A percentile compares a stretch with the other conserved stretches of the same genome.
Conservation (phyloP, 1,140 invertebrate species). For the Drosophila lowei region DNA sequence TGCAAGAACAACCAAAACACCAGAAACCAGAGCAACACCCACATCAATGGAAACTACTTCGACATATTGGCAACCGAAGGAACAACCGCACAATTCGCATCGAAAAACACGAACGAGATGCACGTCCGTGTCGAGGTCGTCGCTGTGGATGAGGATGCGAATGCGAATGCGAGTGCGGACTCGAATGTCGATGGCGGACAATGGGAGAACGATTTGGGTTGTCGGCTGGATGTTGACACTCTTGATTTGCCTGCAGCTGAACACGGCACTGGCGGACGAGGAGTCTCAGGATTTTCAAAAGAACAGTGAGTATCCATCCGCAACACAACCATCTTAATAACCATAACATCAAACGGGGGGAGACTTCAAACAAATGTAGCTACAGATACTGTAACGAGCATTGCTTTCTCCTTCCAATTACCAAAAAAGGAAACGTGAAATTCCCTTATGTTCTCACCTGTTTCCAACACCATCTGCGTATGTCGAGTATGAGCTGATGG, state of each 20-base stretch:
- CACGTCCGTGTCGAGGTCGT: slow-evolving; percentile 19
- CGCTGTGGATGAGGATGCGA: too few species aligned
- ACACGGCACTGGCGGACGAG: slow-evolving; percentile 54
- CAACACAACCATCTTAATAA: slow-evolving; percentile 27
- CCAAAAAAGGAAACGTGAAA: background rate
- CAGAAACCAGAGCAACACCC: slow-evolving; percentile 1
- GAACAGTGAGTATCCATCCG: slow-evolving; percentile 71
- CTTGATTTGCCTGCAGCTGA: slow-evolving; percentile 52
- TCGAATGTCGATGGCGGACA: slow-evolving; percentile 11
- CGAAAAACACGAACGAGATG: slow-evolving; percentile 72
- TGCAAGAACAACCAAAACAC: slow-evolving; percentile 16
- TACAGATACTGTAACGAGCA: slow-evolving; percentile 28
- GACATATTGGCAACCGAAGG: slow-evolving; percentile 35
- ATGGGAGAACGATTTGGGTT: slow-evolving; percentile 63
- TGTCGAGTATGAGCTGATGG: slow-evolving; percentile 1
- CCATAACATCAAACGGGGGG: slow-evolving; percentile 24
- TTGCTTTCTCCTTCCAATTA: slow-evolving; percentile 36
- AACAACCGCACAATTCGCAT: slow-evolving; percentile 47
- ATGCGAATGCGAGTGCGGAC: too few species aligned
- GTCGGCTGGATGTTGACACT: slow-evolving; percentile 45
- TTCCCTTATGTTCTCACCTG: slow-evolving; percentile 31
- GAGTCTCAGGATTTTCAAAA: slow-evolving; percentile 82
- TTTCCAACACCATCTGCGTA: slow-evolving; percentile 29
- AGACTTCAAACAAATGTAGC: slow-evolving; percentile 8
- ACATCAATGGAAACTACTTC: slow-evolving; percentile 38